These are phyloP conservation scores for Ferdinandea cuprea DNA, from an alignment of 2,888 invertebrate genomes.

Conservation along the genomic window DNA sequence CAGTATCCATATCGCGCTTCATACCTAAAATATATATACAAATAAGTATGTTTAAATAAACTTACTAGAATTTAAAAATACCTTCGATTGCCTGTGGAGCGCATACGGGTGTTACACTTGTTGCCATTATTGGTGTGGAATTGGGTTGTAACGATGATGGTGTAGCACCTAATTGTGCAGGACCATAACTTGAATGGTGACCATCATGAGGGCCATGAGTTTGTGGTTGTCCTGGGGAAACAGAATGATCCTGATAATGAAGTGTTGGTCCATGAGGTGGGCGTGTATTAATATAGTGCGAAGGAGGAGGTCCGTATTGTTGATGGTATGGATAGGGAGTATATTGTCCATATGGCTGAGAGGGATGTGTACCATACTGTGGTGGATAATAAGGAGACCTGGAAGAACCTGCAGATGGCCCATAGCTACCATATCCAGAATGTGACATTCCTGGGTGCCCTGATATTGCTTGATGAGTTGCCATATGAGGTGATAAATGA, in stretches of 20 bases:
- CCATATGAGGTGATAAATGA: conserved; percentile 81
- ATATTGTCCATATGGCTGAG: conserved; percentile 81
- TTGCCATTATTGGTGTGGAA: conserved; percentile 65
- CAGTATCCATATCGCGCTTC: conserved; percentile 77
- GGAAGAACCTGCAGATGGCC: conserved; percentile 80
- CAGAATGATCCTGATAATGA: conserved; percentile 76
- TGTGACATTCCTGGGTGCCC: conserved; percentile 80
- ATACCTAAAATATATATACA: conserved; percentile 57
- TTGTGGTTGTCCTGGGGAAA: conserved; percentile 76
- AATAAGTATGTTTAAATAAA: background rate
- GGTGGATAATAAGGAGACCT: conserved; percentile 82
- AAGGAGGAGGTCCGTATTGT: conserved; percentile 80
- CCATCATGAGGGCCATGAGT: conserved; percentile 77
- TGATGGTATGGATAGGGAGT: conserved; percentile 82
- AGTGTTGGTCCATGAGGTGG: conserved; percentile 77
- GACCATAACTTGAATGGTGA: conserved; percentile 56
- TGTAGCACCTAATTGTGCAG: conserved; percentile 66
- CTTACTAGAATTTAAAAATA: conserved; percentile 58
- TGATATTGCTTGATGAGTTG: conserved; percentile 80
- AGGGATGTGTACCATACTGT: conserved; percentile 82
- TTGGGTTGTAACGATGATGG: conserved; percentile 66
- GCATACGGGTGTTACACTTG: conserved; percentile 70
- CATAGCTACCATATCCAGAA: conserved; percentile 81
- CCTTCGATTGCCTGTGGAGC: conserved; percentile 74
- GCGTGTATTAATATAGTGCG: conserved; percentile 80